These are phyloP conservation scores for Eclectus roratus DNA, from an alignment of 2,113 vertebrate species.

Conservation along the genomic window DNA sequence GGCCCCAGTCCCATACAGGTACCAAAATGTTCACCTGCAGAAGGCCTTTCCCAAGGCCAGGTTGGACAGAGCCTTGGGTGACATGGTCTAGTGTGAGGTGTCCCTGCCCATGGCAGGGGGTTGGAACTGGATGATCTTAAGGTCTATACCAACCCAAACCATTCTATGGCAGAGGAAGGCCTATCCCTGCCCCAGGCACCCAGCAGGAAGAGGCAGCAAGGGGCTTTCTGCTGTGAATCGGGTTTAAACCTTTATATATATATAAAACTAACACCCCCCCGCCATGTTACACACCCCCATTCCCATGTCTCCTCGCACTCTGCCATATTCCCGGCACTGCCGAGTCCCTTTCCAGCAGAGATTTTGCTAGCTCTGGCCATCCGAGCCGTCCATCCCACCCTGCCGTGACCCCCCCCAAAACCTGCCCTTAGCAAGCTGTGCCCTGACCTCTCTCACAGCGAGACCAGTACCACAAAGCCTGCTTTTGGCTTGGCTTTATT, in stretches of 20 bases:
- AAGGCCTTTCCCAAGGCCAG: not conserved
- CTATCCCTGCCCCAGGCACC: not conserved
- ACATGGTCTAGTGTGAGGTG: not conserved
- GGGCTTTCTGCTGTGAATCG: not conserved
- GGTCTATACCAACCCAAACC: not conserved
- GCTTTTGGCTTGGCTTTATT: not conserved
- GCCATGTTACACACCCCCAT: not conserved
- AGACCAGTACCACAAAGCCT: not conserved
- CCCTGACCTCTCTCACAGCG: not conserved
- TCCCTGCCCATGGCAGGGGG: not conserved
- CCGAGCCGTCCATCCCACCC: not conserved
- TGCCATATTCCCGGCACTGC: not conserved
- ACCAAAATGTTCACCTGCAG: not conserved
- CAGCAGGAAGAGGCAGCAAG: not conserved
- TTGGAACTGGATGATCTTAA: not conserved
- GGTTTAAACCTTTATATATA: not conserved
- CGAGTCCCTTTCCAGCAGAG: conserved; percentile 48
- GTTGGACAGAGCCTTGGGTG: not conserved
- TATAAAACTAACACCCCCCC: conserved; percentile 3
- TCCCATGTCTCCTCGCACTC: not conserved
- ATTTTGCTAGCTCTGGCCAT: not conserved
- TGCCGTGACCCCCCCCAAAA: not conserved
- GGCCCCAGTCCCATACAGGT: not conserved
- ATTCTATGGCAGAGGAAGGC: not conserved
- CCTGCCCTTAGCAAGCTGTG: not conserved